Base-by-base conservation (phyloP, 2,113 vertebrate genomes). In the Pampusana beccarii region DNA sequence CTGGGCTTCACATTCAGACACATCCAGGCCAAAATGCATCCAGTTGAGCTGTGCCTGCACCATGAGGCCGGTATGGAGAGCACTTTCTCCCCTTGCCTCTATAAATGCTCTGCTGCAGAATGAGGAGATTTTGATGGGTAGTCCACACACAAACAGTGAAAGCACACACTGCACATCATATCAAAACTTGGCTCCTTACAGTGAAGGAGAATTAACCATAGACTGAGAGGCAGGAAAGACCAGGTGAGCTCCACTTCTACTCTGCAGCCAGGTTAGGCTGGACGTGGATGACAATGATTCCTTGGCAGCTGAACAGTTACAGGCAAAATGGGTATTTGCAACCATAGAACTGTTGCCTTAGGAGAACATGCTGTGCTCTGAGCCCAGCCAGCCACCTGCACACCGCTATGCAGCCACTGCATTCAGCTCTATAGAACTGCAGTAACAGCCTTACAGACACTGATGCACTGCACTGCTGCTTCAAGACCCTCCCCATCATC, bases 261-360 rank as follows among this genome's bases (percentile, higher is more conserved):
- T 78, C 74, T 28, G 42, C 58, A 92, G 71, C 70, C 88, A 94
- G 58, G 66, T 51, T 28, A 61, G 71, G 58, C 53, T 86, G 69
- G 62, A 77, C 2, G 9, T 69, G 44, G 62, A 87, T 92, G 78
- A 86, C 81, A 91, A 31, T 56, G 77, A 93, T 74, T 80, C 62
- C 92, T 5, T 62, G 64, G 85, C 90, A 94, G 84, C 81, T 93
- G 93, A 95, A 77, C 24, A 88, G 54, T 58, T 72, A 90, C 50
- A 64, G 69, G 58, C 58, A 74, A 88, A 93, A 78, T 7, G 33
- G 92, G n/a, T 18, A 26, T 93, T 93, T 92, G 64, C 53, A 80
- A 23, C 71, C 51, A 34, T 5, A 79, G 48, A 92, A 80, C 50
- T 51, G 51, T 70, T 93, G 92, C 51, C 26, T 74, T 23, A 50